A percentile compares a stretch with the other conserved stretches of the same genome.
phyloP scores from a whole-genome alignment of 2,797 vertebrate genomes.

The Rousettus madagascariensis region DNA sequence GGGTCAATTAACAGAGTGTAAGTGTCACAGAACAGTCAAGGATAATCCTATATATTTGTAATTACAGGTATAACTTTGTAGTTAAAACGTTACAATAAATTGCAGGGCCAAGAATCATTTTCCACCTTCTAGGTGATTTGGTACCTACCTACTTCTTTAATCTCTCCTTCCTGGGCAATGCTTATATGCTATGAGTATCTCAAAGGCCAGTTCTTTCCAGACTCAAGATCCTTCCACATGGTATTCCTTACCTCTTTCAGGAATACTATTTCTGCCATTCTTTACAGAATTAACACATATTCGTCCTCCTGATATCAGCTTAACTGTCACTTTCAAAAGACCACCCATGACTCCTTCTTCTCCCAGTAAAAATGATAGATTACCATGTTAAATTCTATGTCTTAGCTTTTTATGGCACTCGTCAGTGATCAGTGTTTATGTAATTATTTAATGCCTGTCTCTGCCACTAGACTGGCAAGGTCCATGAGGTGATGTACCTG shows the following conservation, averaged over 20 bases:
- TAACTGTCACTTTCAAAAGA: neutral
- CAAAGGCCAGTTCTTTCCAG: neutral
- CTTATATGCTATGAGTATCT: neutral
- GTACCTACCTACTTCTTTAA: neutral
- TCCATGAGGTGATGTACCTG: neutral
- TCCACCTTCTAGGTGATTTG: neutral
- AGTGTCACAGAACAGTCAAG: neutral
- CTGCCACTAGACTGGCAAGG: neutral
- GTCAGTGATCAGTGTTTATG: neutral
- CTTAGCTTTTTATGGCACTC: neutral
- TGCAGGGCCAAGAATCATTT: neutral
- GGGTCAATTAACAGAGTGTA: neutral
- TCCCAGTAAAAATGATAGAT: neutral
- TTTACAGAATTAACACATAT: neutral
- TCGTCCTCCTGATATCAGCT: neutral
- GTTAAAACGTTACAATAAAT: neutral
- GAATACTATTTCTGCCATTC: neutral
- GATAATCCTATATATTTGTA: neutral
- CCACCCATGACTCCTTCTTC: neutral
- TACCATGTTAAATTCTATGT: neutral
- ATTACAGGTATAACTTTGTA: neutral
- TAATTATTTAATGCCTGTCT: neutral
- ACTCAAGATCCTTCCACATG: neutral
- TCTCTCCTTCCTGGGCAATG: neutral
- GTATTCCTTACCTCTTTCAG: neutral